Evolutionary conservation across 1,140 invertebrate genomes (phyloP).

Genomic region (Procambarus virginalis): DNA sequence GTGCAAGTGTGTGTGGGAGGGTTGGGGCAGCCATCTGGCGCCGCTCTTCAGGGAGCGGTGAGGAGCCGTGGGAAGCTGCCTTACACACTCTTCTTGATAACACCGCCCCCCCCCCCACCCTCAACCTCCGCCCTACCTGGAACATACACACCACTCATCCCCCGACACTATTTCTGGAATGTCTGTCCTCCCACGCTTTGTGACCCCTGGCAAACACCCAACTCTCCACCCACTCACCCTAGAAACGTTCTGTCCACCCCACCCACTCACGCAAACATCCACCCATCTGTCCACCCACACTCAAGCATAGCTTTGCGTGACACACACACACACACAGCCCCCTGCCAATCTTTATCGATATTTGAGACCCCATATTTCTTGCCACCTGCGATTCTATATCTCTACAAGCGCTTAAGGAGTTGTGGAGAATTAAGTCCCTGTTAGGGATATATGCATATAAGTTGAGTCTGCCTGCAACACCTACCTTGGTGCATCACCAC

Average conservation of each 20-base stretch:
- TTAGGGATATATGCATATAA: no score
- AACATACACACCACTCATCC: neutral
- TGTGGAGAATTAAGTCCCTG: no score
- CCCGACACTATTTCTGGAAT: neutral
- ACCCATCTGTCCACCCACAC: neutral
- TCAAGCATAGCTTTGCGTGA: no score
- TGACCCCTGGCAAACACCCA: neutral
- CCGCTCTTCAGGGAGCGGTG: neutral
- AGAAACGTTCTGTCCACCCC: neutral
- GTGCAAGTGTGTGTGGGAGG: neutral
- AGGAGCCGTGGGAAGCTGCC: slow-evolving; percentile 24
- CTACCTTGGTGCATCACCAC: no score
- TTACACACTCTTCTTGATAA: neutral
- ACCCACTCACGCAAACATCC: neutral
- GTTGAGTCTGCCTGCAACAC: no score
- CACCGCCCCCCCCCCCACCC: neutral
- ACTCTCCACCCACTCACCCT: neutral
- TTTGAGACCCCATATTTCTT: no score
- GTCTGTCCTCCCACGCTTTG: neutral
- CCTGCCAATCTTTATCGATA: neutral
- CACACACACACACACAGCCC: neutral
- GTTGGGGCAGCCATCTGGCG: slow-evolving; percentile 8
- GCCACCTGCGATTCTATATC: no score
- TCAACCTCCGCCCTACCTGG: neutral
- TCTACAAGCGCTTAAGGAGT: no score